Percentiles rank a stretch among this genome's conserved stretches.
Conservation (phyloP, 1,140 invertebrate genomes). For the Zaprionus camerounensis region DNA sequence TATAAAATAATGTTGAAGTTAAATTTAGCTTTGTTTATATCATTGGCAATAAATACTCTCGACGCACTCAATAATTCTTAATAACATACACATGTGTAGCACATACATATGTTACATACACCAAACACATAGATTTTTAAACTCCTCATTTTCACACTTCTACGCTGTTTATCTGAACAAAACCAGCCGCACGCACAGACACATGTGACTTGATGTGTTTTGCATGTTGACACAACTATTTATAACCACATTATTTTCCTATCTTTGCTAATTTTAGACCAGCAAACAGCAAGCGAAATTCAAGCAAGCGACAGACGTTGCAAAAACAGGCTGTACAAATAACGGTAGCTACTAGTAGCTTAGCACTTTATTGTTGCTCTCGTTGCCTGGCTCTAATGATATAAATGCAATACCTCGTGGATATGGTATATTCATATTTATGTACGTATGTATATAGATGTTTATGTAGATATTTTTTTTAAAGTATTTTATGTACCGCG, state of each 20-base stretch:
- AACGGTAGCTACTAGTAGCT: conserved; percentile 38
- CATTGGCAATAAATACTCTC: neutral
- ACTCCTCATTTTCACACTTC: conserved; percentile 9
- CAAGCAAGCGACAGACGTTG: conserved; percentile 63
- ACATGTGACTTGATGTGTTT: conserved; percentile 59
- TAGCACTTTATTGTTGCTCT: conserved; percentile 8
- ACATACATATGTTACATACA: neutral
- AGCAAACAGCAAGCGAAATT: conserved; percentile 59
- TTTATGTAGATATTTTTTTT: neutral
- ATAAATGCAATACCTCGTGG: conserved; percentile 17
- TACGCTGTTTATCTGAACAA: conserved; percentile 23
- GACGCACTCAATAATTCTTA: neutral
- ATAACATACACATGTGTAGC: neutral
- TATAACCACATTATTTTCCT: conserved; percentile 66
- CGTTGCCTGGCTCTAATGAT: conserved; percentile 21
- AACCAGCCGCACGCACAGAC: conserved; percentile 30
- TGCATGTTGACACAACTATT: conserved; percentile 74
- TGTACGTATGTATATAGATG: neutral
- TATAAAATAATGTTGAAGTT: neutral
- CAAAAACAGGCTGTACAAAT: conserved; percentile 74
- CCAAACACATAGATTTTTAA: neutral
- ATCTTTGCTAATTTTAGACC: conserved; percentile 77
- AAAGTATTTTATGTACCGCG: neutral
- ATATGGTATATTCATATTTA: neutral
- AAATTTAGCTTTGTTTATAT: neutral